Conservation (phyloP, 2,113 vertebrate genomes). For the Ramphastos sulfuratus region DNA sequence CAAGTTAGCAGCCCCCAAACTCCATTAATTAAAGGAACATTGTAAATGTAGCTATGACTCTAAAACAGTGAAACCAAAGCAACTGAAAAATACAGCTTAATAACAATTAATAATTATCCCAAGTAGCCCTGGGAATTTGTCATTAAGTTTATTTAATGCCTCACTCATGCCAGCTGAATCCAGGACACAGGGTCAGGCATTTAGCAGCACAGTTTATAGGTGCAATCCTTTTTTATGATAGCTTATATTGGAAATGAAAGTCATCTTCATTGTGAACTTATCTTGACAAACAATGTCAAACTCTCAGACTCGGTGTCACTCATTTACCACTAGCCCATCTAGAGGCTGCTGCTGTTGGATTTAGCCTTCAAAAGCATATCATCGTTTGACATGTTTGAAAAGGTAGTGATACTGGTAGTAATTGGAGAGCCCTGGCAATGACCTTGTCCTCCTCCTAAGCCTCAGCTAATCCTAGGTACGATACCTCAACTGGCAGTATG, state of each 20-base stretch:
- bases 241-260: conserved; percentile 58
- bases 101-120: background rate
- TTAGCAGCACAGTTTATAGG: background rate
- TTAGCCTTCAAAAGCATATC: conserved; percentile 74
- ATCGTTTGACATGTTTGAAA: conserved; percentile 66
- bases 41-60: background rate
- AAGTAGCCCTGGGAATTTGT: background rate
- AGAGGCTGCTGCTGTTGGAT: conserved; percentile 68
- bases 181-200: background rate
- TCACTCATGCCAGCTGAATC: background rate
- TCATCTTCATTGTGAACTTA: conserved; percentile 70
- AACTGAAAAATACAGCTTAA: background rate
- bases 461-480: conserved; percentile 59
- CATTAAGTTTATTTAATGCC: background rate
- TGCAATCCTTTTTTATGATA: conserved; percentile 14
- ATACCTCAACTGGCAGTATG: conserved; percentile 67
- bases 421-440: conserved; percentile 73
- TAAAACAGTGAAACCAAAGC: background rate
- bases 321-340: conserved; percentile 64
- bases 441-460: conserved; percentile 73
- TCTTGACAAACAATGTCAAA: conserved; percentile 72
- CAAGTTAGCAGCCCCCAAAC: background rate
- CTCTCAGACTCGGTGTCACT: conserved; percentile 61
- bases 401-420: conserved; percentile 61
- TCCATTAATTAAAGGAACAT: background rate